phyloP scores from a whole-genome alignment of 2,888 invertebrate species.

The Harpalus rubripes region DNA sequence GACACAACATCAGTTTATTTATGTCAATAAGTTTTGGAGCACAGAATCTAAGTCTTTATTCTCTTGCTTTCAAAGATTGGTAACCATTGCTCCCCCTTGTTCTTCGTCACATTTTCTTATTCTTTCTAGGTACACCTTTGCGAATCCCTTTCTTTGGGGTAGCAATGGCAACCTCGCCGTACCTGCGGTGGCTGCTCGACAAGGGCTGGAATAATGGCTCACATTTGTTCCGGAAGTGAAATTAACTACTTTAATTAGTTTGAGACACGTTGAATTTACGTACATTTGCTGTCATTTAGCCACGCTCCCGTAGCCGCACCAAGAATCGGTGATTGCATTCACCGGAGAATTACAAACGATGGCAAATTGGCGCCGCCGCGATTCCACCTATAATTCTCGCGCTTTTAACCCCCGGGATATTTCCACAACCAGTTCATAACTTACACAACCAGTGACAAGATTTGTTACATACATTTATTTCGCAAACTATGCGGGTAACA shows the following conservation, averaged over 20 bases:
- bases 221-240: constrained; percentile 77
- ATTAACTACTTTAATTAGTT: constrained; percentile 79
- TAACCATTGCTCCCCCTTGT: no score
- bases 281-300: constrained; percentile 74
- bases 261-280: constrained; percentile 78
- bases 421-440: constrained; percentile 69
- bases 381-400: constrained; percentile 73
- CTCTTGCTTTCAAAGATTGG: no score
- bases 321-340: constrained; percentile 64
- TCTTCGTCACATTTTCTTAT: not conserved
- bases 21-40: no score
- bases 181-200: constrained; percentile 69
- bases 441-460: not conserved
- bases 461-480: not conserved
- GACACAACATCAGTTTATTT: no score
- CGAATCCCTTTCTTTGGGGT: constrained; percentile 56
- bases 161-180: constrained; percentile 68
- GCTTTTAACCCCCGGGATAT: constrained; percentile 74
- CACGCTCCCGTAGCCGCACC: constrained; percentile 36
- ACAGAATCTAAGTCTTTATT: no score
- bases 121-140: not conserved
- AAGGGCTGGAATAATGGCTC: constrained; percentile 76
- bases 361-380: constrained; percentile 68
- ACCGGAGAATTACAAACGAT: constrained; percentile 59
- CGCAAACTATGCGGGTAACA: not conserved